Conservation (phyloP, 2,113 vertebrate genomes). For the Eulacestoma nigropectus region DNA sequence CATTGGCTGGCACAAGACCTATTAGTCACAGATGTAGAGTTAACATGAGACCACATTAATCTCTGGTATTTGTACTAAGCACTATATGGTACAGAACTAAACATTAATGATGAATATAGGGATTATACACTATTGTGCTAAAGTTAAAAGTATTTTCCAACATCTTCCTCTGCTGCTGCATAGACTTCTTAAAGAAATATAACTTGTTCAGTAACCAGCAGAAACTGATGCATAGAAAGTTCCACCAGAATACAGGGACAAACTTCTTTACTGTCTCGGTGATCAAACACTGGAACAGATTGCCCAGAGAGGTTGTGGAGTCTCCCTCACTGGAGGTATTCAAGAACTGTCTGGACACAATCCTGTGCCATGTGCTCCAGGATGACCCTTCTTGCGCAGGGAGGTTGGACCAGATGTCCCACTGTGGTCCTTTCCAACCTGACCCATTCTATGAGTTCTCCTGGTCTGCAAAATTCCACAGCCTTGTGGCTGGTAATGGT, state of each 20-base stretch:
- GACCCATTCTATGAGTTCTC: neutral
- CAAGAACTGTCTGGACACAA: neutral
- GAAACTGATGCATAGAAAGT: neutral
- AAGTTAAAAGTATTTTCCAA: neutral
- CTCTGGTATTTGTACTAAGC: neutral
- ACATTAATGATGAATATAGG: neutral
- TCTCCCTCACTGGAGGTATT: neutral
- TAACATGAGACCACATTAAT: neutral
- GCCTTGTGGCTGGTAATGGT: neutral
- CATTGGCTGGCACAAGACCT: neutral
- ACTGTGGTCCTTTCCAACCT: neutral
- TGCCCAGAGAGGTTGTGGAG: neutral
- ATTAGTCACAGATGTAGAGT: neutral
- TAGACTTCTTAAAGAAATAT: neutral
- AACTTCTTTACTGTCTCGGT: neutral
- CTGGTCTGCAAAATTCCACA: neutral
- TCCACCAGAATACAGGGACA: neutral
- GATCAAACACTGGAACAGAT: neutral
- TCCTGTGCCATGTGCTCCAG: neutral
- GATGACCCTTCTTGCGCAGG: neutral
- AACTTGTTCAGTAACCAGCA: neutral
- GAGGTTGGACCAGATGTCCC: neutral
- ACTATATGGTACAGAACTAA: neutral
- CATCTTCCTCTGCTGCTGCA: fast-evolving
- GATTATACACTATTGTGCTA: neutral